A percentile compares a stretch with the other conserved stretches of the same genome.
Evolutionary conservation across 2,113 vertebrate genomes (phyloP).

Genomic region (Diadophis punctatus): DNA sequence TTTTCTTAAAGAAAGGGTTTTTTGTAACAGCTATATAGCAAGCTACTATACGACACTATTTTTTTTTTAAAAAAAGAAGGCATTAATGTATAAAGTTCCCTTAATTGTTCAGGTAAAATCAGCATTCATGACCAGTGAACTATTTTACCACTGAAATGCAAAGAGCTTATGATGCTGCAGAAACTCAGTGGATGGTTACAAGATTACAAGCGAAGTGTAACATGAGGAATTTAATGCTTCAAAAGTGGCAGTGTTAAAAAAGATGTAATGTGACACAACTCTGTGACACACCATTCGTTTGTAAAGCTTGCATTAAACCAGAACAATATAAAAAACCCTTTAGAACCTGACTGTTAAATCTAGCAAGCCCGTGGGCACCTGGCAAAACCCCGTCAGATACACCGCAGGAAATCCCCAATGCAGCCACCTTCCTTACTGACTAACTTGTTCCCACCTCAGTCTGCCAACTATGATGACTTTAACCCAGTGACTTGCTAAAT

Average conservation of each 20-base stretch:
- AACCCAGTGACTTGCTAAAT: background rate
- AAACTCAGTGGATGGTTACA: background rate
- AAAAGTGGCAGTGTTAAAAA: background rate
- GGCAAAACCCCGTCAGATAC: background rate
- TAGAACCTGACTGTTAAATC: background rate
- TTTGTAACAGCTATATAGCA: background rate
- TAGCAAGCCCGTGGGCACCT: background rate
- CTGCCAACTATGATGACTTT: constrained; percentile 1
- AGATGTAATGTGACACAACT: background rate
- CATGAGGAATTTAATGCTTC: background rate
- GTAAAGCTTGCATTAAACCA: background rate
- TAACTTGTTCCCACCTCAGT: background rate
- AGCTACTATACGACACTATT: background rate
- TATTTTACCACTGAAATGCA: background rate
- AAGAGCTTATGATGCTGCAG: background rate
- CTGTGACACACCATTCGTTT: background rate
- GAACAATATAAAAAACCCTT: background rate
- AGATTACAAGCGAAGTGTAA: background rate
- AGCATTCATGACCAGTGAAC: background rate
- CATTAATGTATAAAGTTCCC: background rate
- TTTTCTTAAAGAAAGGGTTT: background rate
- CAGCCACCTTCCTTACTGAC: background rate
- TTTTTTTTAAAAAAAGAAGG: background rate
- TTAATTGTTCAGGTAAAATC: background rate
- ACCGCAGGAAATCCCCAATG: background rate